phyloP scores from a whole-genome alignment of 1,140 invertebrate genomes.

The Holotrichia oblita region DNA sequence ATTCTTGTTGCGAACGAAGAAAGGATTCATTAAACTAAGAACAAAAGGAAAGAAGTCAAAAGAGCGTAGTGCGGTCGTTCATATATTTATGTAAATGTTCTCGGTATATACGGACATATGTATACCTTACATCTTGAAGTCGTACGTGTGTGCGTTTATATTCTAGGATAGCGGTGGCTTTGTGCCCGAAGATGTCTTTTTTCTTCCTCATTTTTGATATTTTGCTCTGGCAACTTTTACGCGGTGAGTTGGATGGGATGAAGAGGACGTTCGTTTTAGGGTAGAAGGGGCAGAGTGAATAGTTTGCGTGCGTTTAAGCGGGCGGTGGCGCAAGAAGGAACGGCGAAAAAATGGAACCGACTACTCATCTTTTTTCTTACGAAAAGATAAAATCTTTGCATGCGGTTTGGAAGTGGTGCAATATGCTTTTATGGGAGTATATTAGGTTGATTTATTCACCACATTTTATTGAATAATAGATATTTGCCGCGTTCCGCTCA shows the following conservation, averaged over 20 bases:
- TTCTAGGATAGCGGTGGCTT: background rate
- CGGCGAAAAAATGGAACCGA: background rate
- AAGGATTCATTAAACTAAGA: no score
- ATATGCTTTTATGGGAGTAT: conserved; percentile 44
- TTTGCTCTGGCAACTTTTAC: no score
- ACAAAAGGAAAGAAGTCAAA: no score
- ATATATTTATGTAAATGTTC: background rate
- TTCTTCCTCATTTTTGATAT: no score
- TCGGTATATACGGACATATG: background rate
- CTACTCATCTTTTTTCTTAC: conserved; percentile 24
- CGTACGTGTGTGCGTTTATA: background rate
- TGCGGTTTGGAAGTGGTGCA: conserved; percentile 44
- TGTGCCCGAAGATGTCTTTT: background rate
- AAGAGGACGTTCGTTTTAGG: background rate
- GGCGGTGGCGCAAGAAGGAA: background rate
- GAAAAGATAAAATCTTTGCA: conserved; percentile 45
- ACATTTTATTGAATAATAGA: conserved; percentile 49
- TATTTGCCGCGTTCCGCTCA: background rate
- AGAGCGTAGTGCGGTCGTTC: no score
- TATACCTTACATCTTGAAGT: background rate
- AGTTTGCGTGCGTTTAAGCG: background rate
- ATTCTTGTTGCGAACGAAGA: no score
- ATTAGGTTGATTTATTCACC: conserved; percentile 46
- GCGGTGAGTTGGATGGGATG: background rate
- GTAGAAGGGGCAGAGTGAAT: no score